Percentiles rank a stretch among this genome's conserved stretches.
Evolutionary conservation across 2,888 invertebrate species (phyloP).

Genomic region (Steinernema carpocapsae): DNA sequence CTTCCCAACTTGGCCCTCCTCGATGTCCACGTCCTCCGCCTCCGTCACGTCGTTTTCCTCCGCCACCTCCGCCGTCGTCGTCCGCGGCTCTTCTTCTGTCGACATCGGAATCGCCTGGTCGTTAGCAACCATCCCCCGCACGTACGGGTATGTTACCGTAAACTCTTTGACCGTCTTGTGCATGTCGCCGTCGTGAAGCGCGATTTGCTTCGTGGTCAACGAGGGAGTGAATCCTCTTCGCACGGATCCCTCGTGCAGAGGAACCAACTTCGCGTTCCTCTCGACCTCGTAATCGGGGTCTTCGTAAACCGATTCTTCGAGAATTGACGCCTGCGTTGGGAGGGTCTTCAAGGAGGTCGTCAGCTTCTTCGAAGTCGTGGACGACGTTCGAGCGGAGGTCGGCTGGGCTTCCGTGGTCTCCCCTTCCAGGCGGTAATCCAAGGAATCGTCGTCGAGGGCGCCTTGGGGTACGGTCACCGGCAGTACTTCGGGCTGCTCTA

Average conservation of each 20-base stretch:
- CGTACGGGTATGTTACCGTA: neutral
- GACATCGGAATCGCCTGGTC: constrained; percentile 16
- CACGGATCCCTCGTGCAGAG: constrained; percentile 17
- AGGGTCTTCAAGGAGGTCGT: neutral
- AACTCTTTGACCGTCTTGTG: neutral
- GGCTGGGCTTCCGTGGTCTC: neutral
- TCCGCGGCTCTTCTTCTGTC: neutral
- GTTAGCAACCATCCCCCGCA: constrained; percentile 13
- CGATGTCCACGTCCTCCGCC: neutral
- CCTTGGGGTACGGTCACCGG: constrained; percentile 3
- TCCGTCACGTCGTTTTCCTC: neutral
- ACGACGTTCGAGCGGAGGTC: neutral
- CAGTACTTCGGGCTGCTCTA: neutral
- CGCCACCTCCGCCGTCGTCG: neutral
- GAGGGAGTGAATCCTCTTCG: neutral
- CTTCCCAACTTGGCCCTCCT: neutral
- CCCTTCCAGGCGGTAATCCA: neutral
- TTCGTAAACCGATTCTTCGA: constrained; percentile 19
- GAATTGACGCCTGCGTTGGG: neutral
- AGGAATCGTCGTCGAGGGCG: constrained; percentile 12
- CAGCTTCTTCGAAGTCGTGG: neutral
- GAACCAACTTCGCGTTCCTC: neutral
- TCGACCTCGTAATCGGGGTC: constrained; percentile 27
- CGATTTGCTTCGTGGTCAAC: constrained; percentile 8
- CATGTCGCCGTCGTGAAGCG: constrained; percentile 7